Base-by-base conservation (phyloP, 2,797 vertebrate species). In the Pithecia hirsuta region DNA sequence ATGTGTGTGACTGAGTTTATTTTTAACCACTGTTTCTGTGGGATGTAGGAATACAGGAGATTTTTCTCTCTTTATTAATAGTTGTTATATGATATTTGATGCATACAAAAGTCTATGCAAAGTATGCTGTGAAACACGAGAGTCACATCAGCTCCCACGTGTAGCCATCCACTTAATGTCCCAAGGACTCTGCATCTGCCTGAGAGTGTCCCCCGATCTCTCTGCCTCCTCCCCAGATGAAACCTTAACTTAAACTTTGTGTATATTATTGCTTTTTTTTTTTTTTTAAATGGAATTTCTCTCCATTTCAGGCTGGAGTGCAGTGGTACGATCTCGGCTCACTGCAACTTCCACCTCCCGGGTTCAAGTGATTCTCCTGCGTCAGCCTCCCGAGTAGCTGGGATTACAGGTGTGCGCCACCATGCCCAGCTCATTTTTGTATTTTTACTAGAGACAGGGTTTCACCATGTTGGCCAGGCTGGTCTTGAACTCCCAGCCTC, bases 131-230 rank as follows among this genome's bases (percentile, higher is more conserved):
- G 55, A 91, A 76, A 41, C 55, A 17, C 6, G 4, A 14, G 26
- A 67, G 4, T 55, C 50, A 30, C 39, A 11, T 1, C 7, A 12
- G 13, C 4, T 44, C n/a, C 30, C 15, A 19, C 0, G 0, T 0
- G 30, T 14, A 44, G 9, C 20, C 22, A 0, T 84, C 39, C 14
- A 19, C 48, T 55, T 20, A 15, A 30, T 3, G 9, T 28, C 8
- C 26, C 26, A 36, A 46, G 55, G 26, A 28, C 13, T 50, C 11
- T 0, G 7, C 12, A 14, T 28, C 61, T 17, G 19, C 26, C 72
- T 8, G 9, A 52, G 20, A 22, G 46, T 33, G 15, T 8, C 13
- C 26, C 0, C 72, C 36, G 0, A 0, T 7, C 9, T 52, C 70
- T 48, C 64, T 41, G 5, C 64, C 17, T 5, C 33, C 61, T 44